These are phyloP conservation scores for Chironomus tepperi DNA, from an alignment of 1,140 invertebrate species.

Conservation along the genomic window DNA sequence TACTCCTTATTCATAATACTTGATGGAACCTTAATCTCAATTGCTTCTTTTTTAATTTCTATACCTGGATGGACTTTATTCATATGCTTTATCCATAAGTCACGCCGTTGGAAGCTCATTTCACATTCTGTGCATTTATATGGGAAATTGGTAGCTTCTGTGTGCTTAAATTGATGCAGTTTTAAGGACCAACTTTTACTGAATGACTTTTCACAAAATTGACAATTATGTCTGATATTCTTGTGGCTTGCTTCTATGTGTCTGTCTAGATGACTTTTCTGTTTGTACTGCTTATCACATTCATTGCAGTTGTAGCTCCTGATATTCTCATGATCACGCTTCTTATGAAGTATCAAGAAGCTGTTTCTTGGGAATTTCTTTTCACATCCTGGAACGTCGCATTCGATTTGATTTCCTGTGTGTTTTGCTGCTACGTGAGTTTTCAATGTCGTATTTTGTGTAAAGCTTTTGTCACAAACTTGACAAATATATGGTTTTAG, in stretches of 20 bases:
- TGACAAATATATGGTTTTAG: constrained; percentile 27
- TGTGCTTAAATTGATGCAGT: constrained; percentile 4
- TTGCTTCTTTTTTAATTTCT: background rate
- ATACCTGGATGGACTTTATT: background rate
- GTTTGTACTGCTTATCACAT: constrained; percentile 27
- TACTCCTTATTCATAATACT: too few relatives aligned
- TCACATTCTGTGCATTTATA: constrained; percentile 26
- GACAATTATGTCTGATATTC: constrained; percentile 25
- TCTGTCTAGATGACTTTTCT: constrained; percentile 28
- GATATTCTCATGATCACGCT: constrained; percentile 25
- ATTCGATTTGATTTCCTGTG: constrained; percentile 26
- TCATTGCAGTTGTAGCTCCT: constrained; percentile 25
- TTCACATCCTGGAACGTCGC: constrained; percentile 25
- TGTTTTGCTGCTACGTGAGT: constrained; percentile 27
- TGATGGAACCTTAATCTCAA: background rate
- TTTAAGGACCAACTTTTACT: constrained; percentile 27
- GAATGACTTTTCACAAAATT: constrained; percentile 26
- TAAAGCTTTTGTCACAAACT: constrained; percentile 27
- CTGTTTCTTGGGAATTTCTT: constrained; percentile 26
- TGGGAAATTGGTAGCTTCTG: background rate
- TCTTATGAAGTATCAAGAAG: constrained; percentile 26
- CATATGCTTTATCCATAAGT: background rate
- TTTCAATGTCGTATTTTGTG: constrained; percentile 27
- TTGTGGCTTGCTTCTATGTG: constrained; percentile 27
- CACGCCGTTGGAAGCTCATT: background rate